Base-by-base conservation (phyloP, 2,888 invertebrate species). In the Lasioglossum lativentre region DNA sequence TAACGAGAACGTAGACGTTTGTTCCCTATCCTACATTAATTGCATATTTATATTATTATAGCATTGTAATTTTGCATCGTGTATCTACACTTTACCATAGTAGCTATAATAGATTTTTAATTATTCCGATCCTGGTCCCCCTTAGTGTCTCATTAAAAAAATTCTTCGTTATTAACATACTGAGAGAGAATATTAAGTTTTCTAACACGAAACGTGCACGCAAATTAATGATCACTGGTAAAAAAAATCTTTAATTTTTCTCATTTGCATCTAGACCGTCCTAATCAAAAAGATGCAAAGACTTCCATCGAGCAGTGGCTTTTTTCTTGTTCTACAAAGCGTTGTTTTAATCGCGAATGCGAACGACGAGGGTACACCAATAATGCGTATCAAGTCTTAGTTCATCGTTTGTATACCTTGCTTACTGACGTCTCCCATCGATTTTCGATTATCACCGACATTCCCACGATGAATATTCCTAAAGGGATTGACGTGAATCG, bases 381-480 rank as follows among this genome's bases (percentile, higher is more conserved):
- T 86, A 83, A 83, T 74, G 66, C 87, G 83, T 83, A 83, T 87
- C 87, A 79, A 82, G 86, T 76, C 74, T 80, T 82, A 30, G 71
- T 66, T 75, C 68, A 38, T 73, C 72, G 74, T 73, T 80, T 83
- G 75, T 82, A 56, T 75, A 52, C 63, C 56, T 81, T 75, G 56
- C 75, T 78, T 68, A 59, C 45, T 47, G 72, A 47, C 42, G 30
- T 71, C 12, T 19, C n/a, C 38, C 40, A 78, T 80, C 85, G 86
- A 85, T 78, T 86, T 86, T 78, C 85, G 47, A 84, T 86, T 80
- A 85, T 80, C 75, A 40, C 27, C 70, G 45, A 45, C 45, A 59
- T 42, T 63, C n/a, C 40, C 42, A 14, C 56, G 30, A 81, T 85
- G 85, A 81, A 85, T 85, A 81, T 85, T 86, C 76, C 56, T 52